phyloP scores from a whole-genome alignment of 2,888 invertebrate species.

The Epicampocera succincta region DNA sequence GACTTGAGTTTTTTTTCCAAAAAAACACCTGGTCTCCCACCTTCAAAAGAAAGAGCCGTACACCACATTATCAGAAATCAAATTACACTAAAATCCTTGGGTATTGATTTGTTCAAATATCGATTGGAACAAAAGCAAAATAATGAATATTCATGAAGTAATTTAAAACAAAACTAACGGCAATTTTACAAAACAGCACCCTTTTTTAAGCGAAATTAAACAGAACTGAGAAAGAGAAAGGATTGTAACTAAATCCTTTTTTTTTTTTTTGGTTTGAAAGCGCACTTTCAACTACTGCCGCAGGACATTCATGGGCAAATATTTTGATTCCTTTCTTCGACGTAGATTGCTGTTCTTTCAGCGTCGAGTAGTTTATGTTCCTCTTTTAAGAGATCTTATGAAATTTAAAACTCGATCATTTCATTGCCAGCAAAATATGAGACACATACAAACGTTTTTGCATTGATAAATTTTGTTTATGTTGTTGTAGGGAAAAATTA shows the following conservation, averaged over 20 bases:
- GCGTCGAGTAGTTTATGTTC: constrained; percentile 26
- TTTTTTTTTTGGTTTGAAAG: neutral
- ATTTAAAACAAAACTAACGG: constrained; percentile 62
- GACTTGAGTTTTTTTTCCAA: constrained; percentile 38
- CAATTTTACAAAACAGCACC: constrained; percentile 51
- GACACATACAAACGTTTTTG: neutral
- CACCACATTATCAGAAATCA: constrained; percentile 60
- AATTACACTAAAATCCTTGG: constrained; percentile 40
- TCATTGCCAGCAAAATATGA: constrained; percentile 38
- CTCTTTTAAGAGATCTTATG: constrained; percentile 36
- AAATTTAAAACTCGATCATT: constrained; percentile 65
- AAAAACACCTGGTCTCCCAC: constrained; percentile 66
- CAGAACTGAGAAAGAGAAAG: constrained; percentile 54
- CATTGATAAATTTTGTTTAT: constrained; percentile 23
- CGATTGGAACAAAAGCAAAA: constrained; percentile 30
- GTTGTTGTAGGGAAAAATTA: constrained; percentile 42
- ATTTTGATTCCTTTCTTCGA: constrained; percentile 19
- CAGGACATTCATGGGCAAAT: constrained; percentile 18
- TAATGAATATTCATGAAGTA: constrained; percentile 62
- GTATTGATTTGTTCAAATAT: neutral
- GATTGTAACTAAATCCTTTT: constrained; percentile 72
- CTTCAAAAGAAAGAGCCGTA: constrained; percentile 19
- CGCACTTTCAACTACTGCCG: constrained; percentile 26
- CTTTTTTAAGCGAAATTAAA: constrained; percentile 28
- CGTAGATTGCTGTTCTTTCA: too few relatives aligned